Percentiles rank a stretch among this genome's conserved stretches.
Evolutionary conservation across 2,797 vertebrate genomes (phyloP).

Genomic region (Liparis tanakae): DNA sequence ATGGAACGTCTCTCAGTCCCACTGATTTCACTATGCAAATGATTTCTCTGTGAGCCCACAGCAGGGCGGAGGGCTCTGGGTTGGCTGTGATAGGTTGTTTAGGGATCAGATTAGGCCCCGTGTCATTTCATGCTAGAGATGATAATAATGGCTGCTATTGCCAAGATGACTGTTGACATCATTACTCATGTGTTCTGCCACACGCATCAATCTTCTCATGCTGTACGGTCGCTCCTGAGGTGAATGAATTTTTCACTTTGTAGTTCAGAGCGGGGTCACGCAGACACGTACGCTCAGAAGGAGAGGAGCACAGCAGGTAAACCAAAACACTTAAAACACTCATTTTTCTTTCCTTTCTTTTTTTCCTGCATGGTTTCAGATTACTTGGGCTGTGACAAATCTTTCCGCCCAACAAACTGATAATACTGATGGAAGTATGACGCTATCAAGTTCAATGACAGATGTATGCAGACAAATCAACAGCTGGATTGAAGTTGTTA

Average conservation of each 20-base stretch:
- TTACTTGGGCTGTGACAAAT: slow-evolving; percentile 47
- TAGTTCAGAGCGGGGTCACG: slow-evolving; percentile 85
- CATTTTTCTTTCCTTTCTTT: slow-evolving; percentile 56
- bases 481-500: slow-evolving; percentile 1
- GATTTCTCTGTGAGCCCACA: slow-evolving; percentile 46
- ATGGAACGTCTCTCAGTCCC: slow-evolving; percentile 50
- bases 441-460: slow-evolving; percentile 28
- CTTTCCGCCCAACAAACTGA: slow-evolving; percentile 21
- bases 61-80: slow-evolving; percentile 34
- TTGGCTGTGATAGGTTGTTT: slow-evolving; percentile 70
- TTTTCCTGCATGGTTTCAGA: slow-evolving; percentile 27
- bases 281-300: slow-evolving; percentile 69
- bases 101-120: slow-evolving; percentile 73
- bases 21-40: slow-evolving; percentile 71
- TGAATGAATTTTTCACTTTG: slow-evolving; percentile 86
- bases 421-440: slow-evolving; percentile 34
- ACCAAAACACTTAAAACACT: slow-evolving; percentile 51
- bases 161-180: slow-evolving; percentile 84
- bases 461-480: slow-evolving; percentile 20
- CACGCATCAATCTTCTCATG: slow-evolving; percentile 83
- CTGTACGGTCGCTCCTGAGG: slow-evolving; percentile 80
- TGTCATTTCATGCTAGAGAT: slow-evolving; percentile 79
- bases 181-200: slow-evolving; percentile 84
- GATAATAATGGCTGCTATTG: slow-evolving; percentile 79
- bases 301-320: slow-evolving; percentile 76